Conservation (phyloP, 2,888 invertebrate genomes). For the Micoletzkya japonica region DNA sequence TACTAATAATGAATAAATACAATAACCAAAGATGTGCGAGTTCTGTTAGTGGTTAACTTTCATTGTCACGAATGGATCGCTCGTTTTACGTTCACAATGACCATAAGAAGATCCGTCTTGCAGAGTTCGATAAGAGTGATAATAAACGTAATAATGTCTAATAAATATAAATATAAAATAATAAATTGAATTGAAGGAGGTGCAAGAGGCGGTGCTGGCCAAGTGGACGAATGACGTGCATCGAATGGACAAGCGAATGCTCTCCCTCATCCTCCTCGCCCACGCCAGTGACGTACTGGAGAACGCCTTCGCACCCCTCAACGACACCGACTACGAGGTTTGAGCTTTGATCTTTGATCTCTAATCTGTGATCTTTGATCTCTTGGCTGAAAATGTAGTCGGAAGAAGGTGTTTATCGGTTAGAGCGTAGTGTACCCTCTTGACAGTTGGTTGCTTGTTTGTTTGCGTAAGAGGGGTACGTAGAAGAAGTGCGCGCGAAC, state of each 20-base stretch:
- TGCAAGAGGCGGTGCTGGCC: slow-evolving; percentile 92
- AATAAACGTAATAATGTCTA: not conserved
- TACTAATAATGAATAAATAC: too few relatives aligned
- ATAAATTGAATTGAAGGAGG: slow-evolving; percentile 68
- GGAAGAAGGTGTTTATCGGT: not conserved
- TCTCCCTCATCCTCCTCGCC: slow-evolving; percentile 90
- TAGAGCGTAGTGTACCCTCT: too few relatives aligned
- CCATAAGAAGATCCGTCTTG: too few relatives aligned
- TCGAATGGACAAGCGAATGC: slow-evolving; percentile 90
- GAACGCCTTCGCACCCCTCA: slow-evolving; percentile 95
- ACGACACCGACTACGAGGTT: slow-evolving; percentile 66
- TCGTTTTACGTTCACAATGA: too few relatives aligned
- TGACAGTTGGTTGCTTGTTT: too few relatives aligned
- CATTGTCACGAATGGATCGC: too few relatives aligned
- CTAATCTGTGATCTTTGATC: not conserved
- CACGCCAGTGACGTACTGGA: slow-evolving; percentile 98
- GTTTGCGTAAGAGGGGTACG: too few relatives aligned
- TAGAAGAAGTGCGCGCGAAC: too few relatives aligned
- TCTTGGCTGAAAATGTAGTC: not conserved
- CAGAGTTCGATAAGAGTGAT: too few relatives aligned
- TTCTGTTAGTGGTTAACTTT: too few relatives aligned
- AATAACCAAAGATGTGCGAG: too few relatives aligned
- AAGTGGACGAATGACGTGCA: slow-evolving; percentile 96
- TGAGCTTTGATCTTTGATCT: not conserved
- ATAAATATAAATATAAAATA: not conserved